phyloP scores from a whole-genome alignment of 2,113 vertebrate genomes.

The Carollia perspicillata region DNA sequence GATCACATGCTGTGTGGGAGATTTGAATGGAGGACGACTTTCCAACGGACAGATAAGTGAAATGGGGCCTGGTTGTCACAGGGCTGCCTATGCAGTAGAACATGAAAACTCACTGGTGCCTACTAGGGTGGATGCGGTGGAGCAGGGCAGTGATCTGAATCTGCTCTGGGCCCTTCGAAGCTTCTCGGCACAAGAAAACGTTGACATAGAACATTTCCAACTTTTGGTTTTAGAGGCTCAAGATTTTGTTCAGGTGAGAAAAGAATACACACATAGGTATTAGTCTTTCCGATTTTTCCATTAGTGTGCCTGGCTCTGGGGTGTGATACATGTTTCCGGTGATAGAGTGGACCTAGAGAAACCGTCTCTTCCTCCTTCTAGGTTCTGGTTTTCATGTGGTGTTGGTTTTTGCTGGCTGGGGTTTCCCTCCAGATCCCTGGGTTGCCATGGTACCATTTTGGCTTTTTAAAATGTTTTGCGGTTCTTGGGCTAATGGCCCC shows the following conservation, averaged over 20 bases:
- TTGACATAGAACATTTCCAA: neutral
- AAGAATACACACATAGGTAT: neutral
- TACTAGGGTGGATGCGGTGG: neutral
- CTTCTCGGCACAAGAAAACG: neutral
- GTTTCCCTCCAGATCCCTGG: neutral
- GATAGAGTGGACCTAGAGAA: neutral
- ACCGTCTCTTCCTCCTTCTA: neutral
- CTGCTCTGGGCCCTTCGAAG: neutral
- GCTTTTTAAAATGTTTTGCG: neutral
- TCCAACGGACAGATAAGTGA: neutral
- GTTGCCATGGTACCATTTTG: constrained; percentile 54
- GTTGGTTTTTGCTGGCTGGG: constrained; percentile 3
- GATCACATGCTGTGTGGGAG: neutral
- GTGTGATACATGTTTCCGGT: neutral
- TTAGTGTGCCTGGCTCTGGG: neutral
- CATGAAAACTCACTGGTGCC: neutral
- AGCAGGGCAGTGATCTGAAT: neutral
- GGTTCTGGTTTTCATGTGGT: constrained; percentile 11
- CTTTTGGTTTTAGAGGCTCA: neutral
- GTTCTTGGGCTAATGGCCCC: neutral
- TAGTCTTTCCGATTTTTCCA: neutral
- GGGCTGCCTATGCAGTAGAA: neutral
- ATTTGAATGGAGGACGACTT: too few relatives aligned
- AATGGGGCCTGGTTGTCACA: accelerated
- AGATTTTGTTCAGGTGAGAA: neutral